A percentile compares a stretch with the other conserved stretches of the same genome.
phyloP scores from a whole-genome alignment of 2,888 invertebrate species.

The Caenorhabditis macrosperma region DNA sequence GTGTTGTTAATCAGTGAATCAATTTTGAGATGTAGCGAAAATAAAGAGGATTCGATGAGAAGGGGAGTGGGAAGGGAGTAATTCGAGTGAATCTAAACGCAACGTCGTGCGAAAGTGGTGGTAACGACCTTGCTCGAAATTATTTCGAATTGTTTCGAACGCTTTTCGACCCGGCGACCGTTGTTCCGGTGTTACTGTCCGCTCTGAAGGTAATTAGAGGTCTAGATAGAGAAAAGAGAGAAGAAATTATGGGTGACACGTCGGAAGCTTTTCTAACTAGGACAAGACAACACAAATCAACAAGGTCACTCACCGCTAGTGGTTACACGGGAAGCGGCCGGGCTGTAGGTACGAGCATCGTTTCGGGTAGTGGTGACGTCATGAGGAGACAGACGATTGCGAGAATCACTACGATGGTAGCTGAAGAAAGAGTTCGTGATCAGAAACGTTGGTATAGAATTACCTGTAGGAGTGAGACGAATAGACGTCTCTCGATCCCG shows the following conservation, averaged over 20 bases:
- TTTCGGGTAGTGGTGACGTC: constrained; percentile 61
- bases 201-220: constrained; percentile 49
- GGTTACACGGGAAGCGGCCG: constrained; percentile 47
- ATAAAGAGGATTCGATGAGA: constrained; percentile 15
- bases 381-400: constrained; percentile 65
- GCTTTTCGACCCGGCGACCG: constrained; percentile 64
- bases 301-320: constrained; percentile 42
- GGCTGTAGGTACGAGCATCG: constrained; percentile 58
- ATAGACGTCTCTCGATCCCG: constrained; percentile 63
- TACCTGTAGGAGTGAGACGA: constrained; percentile 67
- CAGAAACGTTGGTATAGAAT: background rate
- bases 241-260: constrained; percentile 13
- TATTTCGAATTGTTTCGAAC: constrained; percentile 70
- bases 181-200: constrained; percentile 64
- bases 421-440: constrained; percentile 45
- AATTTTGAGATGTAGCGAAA: background rate
- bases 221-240: constrained; percentile 36
- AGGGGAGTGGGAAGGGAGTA: constrained; percentile 13
- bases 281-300: background rate
- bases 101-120: constrained; percentile 7
- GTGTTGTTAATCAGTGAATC: constrained; percentile 42
- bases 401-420: constrained; percentile 69
- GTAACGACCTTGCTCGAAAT: constrained; percentile 70
- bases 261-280: constrained; percentile 23
- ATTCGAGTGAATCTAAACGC: constrained; percentile 21